A percentile compares a stretch with the other conserved stretches of the same genome.
phyloP scores from a whole-genome alignment of 2,888 invertebrate species.

The Camponotus fellah region DNA sequence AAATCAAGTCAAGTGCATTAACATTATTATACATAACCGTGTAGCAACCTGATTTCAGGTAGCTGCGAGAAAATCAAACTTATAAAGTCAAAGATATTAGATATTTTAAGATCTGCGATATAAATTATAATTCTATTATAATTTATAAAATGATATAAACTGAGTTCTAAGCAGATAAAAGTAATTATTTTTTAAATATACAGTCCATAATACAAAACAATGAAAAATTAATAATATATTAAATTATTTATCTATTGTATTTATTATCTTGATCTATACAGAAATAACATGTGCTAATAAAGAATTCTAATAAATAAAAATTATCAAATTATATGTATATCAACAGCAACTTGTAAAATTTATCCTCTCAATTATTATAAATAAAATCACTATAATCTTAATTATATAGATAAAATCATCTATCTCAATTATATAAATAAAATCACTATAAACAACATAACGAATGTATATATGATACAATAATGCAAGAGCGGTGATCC shows the following conservation, averaged over 20 bases:
- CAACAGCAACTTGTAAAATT: background rate
- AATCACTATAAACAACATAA: background rate
- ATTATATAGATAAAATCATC: background rate
- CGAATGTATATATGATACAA: background rate
- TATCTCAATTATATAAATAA: background rate
- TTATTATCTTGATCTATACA: background rate
- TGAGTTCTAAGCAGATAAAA: background rate
- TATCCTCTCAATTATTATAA: background rate
- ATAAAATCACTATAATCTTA: background rate
- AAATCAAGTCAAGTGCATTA: conserved; percentile 21
- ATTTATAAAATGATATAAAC: background rate
- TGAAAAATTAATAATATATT: background rate
- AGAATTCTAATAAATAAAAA: background rate
- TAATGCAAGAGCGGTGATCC: conserved; percentile 1
- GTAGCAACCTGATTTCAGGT: conserved; percentile 73
- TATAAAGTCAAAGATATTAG: background rate
- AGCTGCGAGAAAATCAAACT: conserved; percentile 45
- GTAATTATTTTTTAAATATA: background rate
- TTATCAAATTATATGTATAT: conserved; percentile 1
- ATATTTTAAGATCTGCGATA: background rate
- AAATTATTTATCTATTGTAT: background rate
- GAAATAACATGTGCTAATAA: background rate
- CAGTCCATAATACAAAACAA: background rate
- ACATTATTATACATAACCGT: conserved; percentile 56
- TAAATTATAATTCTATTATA: background rate